These are phyloP conservation scores for Avahi laniger DNA, from an alignment of 2,797 vertebrate species.

Conservation along the genomic window DNA sequence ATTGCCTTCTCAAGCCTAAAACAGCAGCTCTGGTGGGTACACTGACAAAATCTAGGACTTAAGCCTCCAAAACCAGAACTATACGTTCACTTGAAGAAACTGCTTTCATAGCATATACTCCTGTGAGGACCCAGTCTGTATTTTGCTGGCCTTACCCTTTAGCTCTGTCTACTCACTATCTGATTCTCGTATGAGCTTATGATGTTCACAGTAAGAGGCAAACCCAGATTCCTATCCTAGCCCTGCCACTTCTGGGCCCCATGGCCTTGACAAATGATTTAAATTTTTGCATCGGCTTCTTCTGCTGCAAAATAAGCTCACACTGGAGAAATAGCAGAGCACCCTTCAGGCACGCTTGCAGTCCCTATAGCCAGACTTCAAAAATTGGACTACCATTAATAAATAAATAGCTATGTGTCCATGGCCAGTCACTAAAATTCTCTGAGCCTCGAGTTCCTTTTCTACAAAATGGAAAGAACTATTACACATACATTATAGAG, in stretches of 20 bases:
- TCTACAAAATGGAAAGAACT: neutral
- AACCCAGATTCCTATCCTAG: neutral
- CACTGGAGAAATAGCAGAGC: neutral
- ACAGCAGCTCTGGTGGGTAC: neutral
- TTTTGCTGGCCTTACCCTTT: neutral
- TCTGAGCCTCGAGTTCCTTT: neutral
- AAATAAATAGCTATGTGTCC: neutral
- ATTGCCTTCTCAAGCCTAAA: neutral
- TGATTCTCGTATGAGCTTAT: neutral
- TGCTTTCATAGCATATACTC: neutral
- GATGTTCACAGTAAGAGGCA: neutral
- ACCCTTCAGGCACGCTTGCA: too few species aligned
- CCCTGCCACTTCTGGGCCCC: neutral
- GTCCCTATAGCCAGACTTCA: neutral
- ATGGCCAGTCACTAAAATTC: neutral
- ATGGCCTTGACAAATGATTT: neutral
- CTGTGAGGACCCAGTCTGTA: neutral
- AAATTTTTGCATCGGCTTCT: neutral
- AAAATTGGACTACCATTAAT: neutral
- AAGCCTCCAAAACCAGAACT: neutral
- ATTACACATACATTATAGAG: neutral
- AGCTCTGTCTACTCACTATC: neutral
- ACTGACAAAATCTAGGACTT: neutral
- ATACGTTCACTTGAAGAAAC: neutral
- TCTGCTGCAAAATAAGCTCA: neutral